Percentiles rank a stretch among this genome's conserved stretches.
Evolutionary conservation across 64 coral and sea anemone species (phyloP).

Genomic region (Montipora capricornis): DNA sequence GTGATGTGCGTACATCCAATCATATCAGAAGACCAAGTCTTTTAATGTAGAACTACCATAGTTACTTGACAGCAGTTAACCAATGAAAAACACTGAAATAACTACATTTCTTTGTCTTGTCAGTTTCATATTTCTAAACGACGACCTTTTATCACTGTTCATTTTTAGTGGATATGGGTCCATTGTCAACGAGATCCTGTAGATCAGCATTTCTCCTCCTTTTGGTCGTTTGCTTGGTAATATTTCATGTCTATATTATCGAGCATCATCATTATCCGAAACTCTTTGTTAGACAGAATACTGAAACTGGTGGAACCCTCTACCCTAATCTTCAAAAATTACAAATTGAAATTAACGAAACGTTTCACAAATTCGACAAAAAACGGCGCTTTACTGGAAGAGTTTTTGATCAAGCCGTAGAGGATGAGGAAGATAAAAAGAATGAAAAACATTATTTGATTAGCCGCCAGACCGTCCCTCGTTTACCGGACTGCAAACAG

Average conservation of each 20-base stretch:
- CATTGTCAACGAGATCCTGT: neutral
- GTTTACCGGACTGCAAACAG: slow-evolving; percentile 25
- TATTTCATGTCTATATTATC: neutral
- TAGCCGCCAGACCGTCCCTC: neutral
- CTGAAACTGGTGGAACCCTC: neutral
- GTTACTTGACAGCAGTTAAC: neutral
- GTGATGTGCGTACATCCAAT: too few relatives aligned
- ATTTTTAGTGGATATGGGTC: neutral
- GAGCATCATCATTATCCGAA: neutral
- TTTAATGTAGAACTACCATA: neutral
- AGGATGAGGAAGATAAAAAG: neutral
- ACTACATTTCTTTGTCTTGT: neutral
- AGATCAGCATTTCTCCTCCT: neutral
- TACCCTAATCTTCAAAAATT: neutral
- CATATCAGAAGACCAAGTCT: too few relatives aligned
- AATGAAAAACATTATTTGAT: neutral
- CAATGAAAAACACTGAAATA: neutral
- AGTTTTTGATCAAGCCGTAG: neutral
- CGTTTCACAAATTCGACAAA: neutral
- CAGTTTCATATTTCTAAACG: neutral
- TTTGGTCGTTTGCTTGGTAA: neutral
- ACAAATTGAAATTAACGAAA: slow-evolving; percentile 16
- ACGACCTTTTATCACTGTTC: too few relatives aligned
- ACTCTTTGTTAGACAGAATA: neutral
- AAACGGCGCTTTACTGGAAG: neutral